A percentile compares a stretch with the other conserved stretches of the same genome.
Conservation (phyloP, 2,797 vertebrate genomes). For the Benthosema pterotum region DNA sequence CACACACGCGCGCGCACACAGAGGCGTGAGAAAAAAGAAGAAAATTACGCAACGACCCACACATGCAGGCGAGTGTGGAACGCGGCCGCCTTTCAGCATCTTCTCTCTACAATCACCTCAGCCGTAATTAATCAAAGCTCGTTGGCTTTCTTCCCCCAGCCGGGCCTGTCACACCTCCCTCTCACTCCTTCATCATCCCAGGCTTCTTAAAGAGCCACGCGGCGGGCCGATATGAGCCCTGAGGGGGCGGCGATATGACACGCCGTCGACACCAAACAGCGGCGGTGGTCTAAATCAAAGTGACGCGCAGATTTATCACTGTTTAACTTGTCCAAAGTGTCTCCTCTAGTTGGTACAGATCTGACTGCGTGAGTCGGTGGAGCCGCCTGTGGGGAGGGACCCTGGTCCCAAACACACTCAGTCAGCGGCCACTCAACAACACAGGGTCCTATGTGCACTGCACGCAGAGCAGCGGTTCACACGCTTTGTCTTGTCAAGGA, state of each 20-base stretch:
- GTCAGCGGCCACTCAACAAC: neutral
- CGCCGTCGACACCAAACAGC: slow-evolving; percentile 67
- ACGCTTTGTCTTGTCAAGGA: too few species aligned
- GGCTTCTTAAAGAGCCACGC: slow-evolving; percentile 68
- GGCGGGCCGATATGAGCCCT: slow-evolving; percentile 69
- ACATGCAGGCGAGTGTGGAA: slow-evolving; percentile 37
- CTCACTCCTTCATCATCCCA: slow-evolving; percentile 78
- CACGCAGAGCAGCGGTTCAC: too few species aligned
- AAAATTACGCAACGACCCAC: slow-evolving; percentile 21
- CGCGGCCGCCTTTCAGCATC: slow-evolving; percentile 51
- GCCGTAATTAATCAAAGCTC: slow-evolving; percentile 78
- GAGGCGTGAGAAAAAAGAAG: slow-evolving; percentile 16
- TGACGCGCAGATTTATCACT: slow-evolving; percentile 82
- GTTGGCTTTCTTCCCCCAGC: slow-evolving; percentile 64
- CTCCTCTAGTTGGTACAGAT: slow-evolving; percentile 77
- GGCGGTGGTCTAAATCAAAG: slow-evolving; percentile 75
- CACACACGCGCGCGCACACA: neutral
- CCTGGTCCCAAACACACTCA: slow-evolving; percentile 43
- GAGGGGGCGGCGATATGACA: slow-evolving; percentile 72
- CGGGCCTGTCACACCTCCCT: slow-evolving; percentile 72
- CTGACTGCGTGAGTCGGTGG: slow-evolving; percentile 66
- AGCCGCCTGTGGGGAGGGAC: slow-evolving; percentile 56
- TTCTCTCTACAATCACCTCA: slow-evolving; percentile 68
- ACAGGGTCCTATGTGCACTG: too few species aligned
- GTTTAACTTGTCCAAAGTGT: slow-evolving; percentile 83